phyloP scores from a whole-genome alignment of 2,888 invertebrate genomes.

The Catocala nupta region DNA sequence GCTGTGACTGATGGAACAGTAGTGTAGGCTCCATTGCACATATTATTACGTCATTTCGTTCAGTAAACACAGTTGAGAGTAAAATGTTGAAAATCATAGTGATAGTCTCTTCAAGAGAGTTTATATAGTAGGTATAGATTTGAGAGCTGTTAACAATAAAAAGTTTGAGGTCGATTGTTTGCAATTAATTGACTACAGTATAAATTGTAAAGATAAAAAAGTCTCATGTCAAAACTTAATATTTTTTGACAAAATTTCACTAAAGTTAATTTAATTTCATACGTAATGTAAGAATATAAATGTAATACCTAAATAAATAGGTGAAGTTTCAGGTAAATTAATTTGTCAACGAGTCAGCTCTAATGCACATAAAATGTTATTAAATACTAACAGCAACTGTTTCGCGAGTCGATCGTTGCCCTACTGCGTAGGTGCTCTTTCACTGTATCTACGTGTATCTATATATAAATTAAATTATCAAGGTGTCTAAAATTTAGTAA shows the following conservation, averaged over 20 bases:
- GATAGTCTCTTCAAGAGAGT: conserved; percentile 66
- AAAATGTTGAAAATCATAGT: conserved; percentile 61
- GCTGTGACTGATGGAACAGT: conserved; percentile 38
- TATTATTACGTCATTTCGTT: conserved; percentile 37
- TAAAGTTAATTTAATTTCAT: conserved; percentile 38
- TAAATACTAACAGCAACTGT: conserved; percentile 37
- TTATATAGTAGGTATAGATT: conserved; percentile 63
- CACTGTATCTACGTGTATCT: conserved; percentile 71
- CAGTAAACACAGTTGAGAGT: conserved; percentile 50
- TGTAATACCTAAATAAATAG: conserved; percentile 47
- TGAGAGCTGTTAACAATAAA: conserved; percentile 52
- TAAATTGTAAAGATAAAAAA: conserved; percentile 29
- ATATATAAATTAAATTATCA: conserved; percentile 78
- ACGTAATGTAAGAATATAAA: conserved; percentile 49
- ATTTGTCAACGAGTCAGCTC: conserved; percentile 43
- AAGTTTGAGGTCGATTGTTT: conserved; percentile 42
- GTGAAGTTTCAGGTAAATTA: conserved; percentile 44
- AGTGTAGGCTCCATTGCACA: conserved; percentile 41
- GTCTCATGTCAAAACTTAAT: conserved; percentile 35
- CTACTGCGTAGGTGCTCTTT: conserved; percentile 62
- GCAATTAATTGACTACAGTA: conserved; percentile 33
- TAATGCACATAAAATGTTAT: conserved; percentile 46
- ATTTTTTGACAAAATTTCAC: conserved; percentile 36
- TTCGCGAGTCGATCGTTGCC: conserved; percentile 48
- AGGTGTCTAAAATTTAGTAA: conserved; percentile 80